These are phyloP conservation scores for Cydia strobilella DNA, from an alignment of 1,140 invertebrate species.

Conservation along the genomic window DNA sequence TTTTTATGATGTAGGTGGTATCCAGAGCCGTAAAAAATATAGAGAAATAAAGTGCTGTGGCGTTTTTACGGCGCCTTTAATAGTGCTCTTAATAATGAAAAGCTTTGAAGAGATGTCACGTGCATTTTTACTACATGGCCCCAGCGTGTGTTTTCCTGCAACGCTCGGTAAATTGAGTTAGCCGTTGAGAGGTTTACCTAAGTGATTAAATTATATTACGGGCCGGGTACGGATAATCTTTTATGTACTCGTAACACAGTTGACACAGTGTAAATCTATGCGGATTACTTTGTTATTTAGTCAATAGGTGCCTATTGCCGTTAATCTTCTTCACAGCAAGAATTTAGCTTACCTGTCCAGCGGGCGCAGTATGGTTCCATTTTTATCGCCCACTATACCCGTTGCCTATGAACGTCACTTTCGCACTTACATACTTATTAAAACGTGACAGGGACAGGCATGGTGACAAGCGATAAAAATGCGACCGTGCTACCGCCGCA, in stretches of 20 bases:
- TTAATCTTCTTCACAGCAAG: not conserved
- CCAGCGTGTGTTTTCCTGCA: not conserved
- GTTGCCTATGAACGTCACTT: too few relatives aligned
- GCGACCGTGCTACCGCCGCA: too few relatives aligned
- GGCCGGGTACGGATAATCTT: not conserved
- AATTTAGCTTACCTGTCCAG: too few relatives aligned
- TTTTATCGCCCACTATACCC: too few relatives aligned
- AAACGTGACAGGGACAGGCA: too few relatives aligned
- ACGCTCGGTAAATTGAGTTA: slow-evolving; percentile 11
- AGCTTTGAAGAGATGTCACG: slow-evolving; percentile 33
- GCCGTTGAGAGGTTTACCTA: slow-evolving; percentile 8
- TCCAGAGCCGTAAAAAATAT: slow-evolving; percentile 66
- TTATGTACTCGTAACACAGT: not conserved
- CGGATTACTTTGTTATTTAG: not conserved
- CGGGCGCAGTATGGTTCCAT: too few relatives aligned
- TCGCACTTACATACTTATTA: too few relatives aligned
- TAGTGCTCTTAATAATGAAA: slow-evolving; percentile 47
- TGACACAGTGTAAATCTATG: not conserved
- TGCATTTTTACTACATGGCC: slow-evolving; percentile 17
- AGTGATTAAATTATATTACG: slow-evolving; percentile 9
- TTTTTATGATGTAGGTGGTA: slow-evolving; percentile 72
- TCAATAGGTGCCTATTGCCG: not conserved
- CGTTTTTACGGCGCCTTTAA: slow-evolving; percentile 51
- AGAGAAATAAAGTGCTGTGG: slow-evolving; percentile 56
- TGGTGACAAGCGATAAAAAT: too few relatives aligned